Base-by-base conservation (phyloP, 2,888 invertebrate species). In the Tineola bisselliella region DNA sequence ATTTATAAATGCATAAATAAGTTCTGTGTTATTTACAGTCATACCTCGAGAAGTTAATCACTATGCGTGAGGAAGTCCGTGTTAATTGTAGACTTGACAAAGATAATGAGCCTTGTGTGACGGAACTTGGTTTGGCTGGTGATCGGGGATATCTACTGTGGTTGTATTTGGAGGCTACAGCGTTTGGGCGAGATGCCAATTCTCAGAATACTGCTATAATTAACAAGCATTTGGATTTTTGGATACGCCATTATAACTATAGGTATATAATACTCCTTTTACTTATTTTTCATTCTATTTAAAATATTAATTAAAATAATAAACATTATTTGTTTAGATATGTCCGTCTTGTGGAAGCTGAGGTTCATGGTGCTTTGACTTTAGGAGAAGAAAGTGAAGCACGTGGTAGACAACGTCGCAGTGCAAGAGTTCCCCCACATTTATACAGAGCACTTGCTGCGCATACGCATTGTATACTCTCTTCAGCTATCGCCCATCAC, bases 291-390 rank as follows among this genome's bases (percentile, higher is more conserved):
- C 25, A 6, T n/a, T n/a, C n/a, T n/a, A n/a, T n/a, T n/a, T n/a
- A n/a, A n/a, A n/a, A 25, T 25, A 25, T 4, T 38, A 38, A 38
- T 6, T 38, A 38, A 6, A 12, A 38, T 38, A 2, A 10, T 6
- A 38, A 38, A 38, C 38, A 6, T 38, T 38, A 12, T 38, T 38
- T 38, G 10, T 38, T n/a, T 65, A 90, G 94, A 68, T 99, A 99
- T 81, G 96, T 97, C 2, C 90, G 93, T 11, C 82, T 97, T 30
- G 92, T 98, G 33, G 99, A 99, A 77, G 93, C 94, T 59, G 91
- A 93, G 66, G 91, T 97, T 67, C 94, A 96, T 73, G 94, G 96
- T 72, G 93, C 94, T 38, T 79, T 98, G 67, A 96, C 96, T 1
- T 89, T 94, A 62, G 93, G 95, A 72, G 44, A 25, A 17, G 56